Evolutionary conservation across 37 sponge, comb jelly and placozoan species (phyloP), one percentile per base, ranked within the genome.

Genomic region (Halichondria panicea): DNA sequence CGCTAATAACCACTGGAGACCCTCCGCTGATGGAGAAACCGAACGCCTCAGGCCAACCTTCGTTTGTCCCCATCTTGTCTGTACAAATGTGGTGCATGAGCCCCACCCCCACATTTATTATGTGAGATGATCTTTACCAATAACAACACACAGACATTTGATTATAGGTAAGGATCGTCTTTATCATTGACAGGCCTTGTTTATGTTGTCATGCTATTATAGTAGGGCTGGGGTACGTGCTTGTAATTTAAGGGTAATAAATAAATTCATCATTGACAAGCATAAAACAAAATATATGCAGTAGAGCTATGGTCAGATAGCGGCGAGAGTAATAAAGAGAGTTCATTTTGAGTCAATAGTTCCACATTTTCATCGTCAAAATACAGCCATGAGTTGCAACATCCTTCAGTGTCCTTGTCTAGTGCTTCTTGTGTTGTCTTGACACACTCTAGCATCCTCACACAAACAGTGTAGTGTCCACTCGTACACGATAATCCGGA

Each of bases 41-140:
- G 70, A 93, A 88, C 27, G 94, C 80, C 46, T 93, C 94, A 19
- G 94, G 94, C 94, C 94, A 93, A 0, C 90, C 94, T 38, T 76
- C 84, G 56, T 93, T 93, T 8, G 92, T 85, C 31, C 86, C 66
- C 91, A 86, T 85, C 27, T n/a, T 35, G 22, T 9, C 28, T 31
- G 68, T 4, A 41, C 6, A 72, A 75, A 40, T 22, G n/a, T 15
- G 40, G 22, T 19, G 53, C 18, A 50, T 12, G 15, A 50, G 53
- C 18, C 12, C 15, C 53, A 50, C 15, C 18, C 18, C 53, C 12
- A 18, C 12, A 12, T 50, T n/a, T n/a, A n/a, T n/a, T n/a, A n/a
- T n/a, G n/a, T n/a, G n/a, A n/a, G n/a, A n/a, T n/a, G n/a, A n/a
- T n/a, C n/a, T n/a, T n/a, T n/a, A n/a, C n/a, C n/a, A n/a, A n/a